phyloP scores from a whole-genome alignment of 2,797 vertebrate genomes.

The Megalops cyprinoides region DNA sequence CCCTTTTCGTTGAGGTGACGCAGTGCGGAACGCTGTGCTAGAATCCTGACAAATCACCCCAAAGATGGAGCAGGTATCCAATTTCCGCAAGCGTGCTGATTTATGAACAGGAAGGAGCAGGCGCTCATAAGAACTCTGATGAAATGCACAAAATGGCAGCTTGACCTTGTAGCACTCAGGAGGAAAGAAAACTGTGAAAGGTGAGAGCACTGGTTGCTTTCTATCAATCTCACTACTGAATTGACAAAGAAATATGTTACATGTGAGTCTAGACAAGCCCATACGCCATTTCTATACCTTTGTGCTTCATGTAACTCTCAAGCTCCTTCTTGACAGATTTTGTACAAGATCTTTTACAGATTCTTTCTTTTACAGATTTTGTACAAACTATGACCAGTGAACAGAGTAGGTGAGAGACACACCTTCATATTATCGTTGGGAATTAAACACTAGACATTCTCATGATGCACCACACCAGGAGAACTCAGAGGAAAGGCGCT shows the following conservation, averaged over 20 bases:
- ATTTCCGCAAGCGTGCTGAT: background rate
- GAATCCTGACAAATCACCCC: slow-evolving; percentile 8
- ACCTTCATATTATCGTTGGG: too few species aligned
- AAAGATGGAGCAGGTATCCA: background rate
- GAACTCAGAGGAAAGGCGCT: too few species aligned
- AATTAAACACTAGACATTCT: background rate
- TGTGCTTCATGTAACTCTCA: too few species aligned
- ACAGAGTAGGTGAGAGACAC: too few species aligned
- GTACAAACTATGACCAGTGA: too few species aligned
- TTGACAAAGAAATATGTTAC: too few species aligned
- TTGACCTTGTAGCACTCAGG: background rate
- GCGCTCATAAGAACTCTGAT: background rate
- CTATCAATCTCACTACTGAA: too few species aligned
- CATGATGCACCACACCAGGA: too few species aligned
- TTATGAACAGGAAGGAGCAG: background rate
- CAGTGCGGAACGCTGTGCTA: background rate
- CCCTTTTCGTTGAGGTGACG: slow-evolving; percentile 4
- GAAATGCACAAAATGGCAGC: background rate
- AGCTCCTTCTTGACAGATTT: too few species aligned
- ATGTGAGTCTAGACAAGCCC: too few species aligned
- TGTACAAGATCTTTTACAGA: too few species aligned
- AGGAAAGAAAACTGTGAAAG: background rate
- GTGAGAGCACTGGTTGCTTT: background rate
- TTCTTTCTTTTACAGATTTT: too few species aligned
- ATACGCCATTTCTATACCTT: background rate